A percentile compares a stretch with the other conserved stretches of the same genome.
Conservation (phyloP, 2,113 vertebrate species). For the Otolemur garnettii region DNA sequence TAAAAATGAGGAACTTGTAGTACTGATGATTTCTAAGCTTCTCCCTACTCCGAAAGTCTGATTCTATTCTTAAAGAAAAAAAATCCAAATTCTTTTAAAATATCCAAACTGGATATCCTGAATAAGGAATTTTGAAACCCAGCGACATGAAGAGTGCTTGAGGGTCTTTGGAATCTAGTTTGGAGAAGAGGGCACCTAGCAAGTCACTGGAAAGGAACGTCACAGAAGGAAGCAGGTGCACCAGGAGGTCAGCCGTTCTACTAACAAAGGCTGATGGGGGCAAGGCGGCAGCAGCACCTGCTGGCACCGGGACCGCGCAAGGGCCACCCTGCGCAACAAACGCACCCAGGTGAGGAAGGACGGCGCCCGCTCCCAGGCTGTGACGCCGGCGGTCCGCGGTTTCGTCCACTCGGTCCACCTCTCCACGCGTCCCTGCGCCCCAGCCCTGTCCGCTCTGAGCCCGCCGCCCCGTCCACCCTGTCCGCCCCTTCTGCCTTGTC, state of each 20-base stretch:
- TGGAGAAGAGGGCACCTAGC: background rate
- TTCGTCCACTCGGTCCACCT: no score
- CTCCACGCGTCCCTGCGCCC: background rate
- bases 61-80: slow-evolving; percentile 26
- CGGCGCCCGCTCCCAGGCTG: background rate
- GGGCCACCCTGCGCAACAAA: background rate
- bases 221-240: no score
- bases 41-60: background rate
- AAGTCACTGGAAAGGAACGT: background rate
- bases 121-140: background rate
- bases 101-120: background rate
- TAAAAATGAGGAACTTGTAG: background rate
- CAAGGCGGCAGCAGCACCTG: fast-evolving
- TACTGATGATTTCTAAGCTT: slow-evolving; percentile 28
- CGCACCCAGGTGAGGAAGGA: background rate
- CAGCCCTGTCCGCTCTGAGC: fast-evolving
- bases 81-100: background rate
- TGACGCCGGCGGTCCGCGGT: fast-evolving
- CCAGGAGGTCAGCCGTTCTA: fast-evolving
- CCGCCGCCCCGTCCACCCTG: no score
- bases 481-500: no score
- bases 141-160: background rate
- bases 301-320: no score
- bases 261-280: fast-evolving
- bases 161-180: background rate